Evolutionary conservation across 2,888 invertebrate genomes (phyloP).

Genomic region (Xestia sexstrigata): DNA sequence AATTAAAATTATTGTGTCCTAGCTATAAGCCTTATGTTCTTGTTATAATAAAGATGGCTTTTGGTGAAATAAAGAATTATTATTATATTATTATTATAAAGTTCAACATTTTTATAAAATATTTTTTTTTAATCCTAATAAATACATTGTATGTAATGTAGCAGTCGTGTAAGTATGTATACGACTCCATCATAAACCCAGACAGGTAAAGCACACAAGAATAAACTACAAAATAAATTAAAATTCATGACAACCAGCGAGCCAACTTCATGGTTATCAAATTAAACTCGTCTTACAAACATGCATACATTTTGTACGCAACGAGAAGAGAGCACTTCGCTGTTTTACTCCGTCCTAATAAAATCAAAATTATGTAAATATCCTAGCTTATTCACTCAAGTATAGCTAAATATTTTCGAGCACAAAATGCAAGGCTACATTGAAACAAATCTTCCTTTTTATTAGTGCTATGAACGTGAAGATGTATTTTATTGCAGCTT

Average conservation of each 20-base stretch:
- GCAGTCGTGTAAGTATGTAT: background rate
- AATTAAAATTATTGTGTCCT: too few relatives aligned
- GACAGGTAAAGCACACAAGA: slow-evolving; percentile 24
- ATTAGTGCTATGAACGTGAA: slow-evolving; percentile 69
- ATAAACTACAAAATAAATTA: slow-evolving; percentile 49
- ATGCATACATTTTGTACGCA: slow-evolving; percentile 57
- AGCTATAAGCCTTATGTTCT: too few relatives aligned
- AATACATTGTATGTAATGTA: background rate
- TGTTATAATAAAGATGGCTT: background rate
- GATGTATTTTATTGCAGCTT: slow-evolving; percentile 70
- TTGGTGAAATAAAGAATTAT: background rate
- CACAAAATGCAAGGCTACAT: slow-evolving; percentile 67
- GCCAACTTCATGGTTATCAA: slow-evolving; percentile 55
- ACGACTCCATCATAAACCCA: slow-evolving; percentile 8
- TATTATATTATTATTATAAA: too few relatives aligned
- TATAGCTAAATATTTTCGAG: slow-evolving; percentile 59
- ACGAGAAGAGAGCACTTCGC: slow-evolving; percentile 37
- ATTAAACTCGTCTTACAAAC: slow-evolving; percentile 56
- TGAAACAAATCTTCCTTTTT: slow-evolving; percentile 69
- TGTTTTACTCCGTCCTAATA: slow-evolving; percentile 51
- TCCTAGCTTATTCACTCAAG: slow-evolving; percentile 49
- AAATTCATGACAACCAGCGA: slow-evolving; percentile 49
- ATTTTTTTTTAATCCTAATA: background rate
- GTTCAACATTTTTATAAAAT: background rate
- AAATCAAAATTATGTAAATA: slow-evolving; percentile 65